These are phyloP conservation scores for Hydra vulgaris DNA, from an alignment of 30 jellyfish, hydroid and myxozoan genomes.

Conservation along the genomic window DNA sequence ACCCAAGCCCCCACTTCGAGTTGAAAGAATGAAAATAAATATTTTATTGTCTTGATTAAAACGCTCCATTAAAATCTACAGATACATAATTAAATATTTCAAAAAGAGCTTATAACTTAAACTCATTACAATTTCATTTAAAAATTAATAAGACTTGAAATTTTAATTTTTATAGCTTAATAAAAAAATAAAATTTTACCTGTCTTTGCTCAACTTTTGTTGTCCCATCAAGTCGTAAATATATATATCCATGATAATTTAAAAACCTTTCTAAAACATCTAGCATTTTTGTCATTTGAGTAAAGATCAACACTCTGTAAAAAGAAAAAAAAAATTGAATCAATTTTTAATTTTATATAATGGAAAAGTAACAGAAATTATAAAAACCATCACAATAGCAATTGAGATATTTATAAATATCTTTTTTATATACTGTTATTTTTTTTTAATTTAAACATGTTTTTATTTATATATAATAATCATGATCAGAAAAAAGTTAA, in stretches of 20 bases:
- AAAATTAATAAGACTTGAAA: too few relatives aligned
- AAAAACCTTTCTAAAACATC: constrained; percentile 79
- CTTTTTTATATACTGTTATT: too few relatives aligned
- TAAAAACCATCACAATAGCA: not conserved
- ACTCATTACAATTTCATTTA: too few relatives aligned
- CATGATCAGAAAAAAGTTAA: too few relatives aligned
- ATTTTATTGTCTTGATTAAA: constrained; percentile 83
- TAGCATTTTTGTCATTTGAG: constrained; percentile 92
- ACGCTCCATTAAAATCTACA: constrained; percentile 80
- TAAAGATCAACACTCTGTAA: constrained; percentile 68
- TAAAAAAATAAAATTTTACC: constrained; percentile 36
- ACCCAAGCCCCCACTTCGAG: constrained; percentile 96
- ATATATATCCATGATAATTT: constrained; percentile 84
- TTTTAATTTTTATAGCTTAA: too few relatives aligned
- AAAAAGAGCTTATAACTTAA: not conserved
- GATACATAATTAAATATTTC: not conserved
- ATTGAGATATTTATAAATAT: too few relatives aligned
- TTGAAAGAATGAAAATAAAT: constrained; percentile 73
- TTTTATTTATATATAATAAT: too few relatives aligned
- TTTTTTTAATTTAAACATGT: too few relatives aligned
- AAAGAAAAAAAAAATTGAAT: too few relatives aligned
- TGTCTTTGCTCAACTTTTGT: constrained; percentile 95
- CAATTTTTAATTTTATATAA: too few relatives aligned
- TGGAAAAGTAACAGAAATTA: not conserved
- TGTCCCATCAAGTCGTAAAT: constrained; percentile 81